A percentile compares a stretch with the other conserved stretches of the same genome.
phyloP scores from a whole-genome alignment of 1,140 invertebrate genomes.

The Drosophila tropicalis region DNA sequence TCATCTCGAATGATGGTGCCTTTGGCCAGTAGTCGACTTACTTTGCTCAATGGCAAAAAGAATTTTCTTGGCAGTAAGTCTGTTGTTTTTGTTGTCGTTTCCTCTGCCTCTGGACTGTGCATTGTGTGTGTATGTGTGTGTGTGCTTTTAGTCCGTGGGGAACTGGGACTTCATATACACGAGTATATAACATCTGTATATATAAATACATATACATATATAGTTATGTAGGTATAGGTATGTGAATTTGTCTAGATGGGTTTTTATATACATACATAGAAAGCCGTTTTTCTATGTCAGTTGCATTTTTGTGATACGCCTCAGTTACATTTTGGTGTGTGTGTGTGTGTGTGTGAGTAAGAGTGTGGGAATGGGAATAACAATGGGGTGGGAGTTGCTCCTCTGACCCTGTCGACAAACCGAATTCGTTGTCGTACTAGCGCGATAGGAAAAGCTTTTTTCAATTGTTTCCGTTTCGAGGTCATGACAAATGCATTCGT shows the following conservation, averaged over 20 bases:
- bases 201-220: background rate
- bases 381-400: slow-evolving; percentile 22
- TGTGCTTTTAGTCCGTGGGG: background rate
- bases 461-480: slow-evolving; percentile 80
- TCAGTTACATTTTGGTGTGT: slow-evolving; percentile 53
- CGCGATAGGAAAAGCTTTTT: slow-evolving; percentile 79
- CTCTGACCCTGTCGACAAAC: slow-evolving; percentile 46
- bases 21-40: slow-evolving; percentile 61
- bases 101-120: slow-evolving; percentile 37
- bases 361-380: background rate
- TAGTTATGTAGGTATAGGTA: slow-evolving; percentile 1
- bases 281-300: slow-evolving; percentile 77
- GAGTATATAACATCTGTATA: slow-evolving; percentile 28
- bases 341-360: slow-evolving; percentile 20
- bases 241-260: slow-evolving; percentile 16
- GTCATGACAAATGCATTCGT: slow-evolving; percentile 79
- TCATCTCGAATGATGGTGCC: slow-evolving; percentile 22
- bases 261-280: slow-evolving; percentile 49
- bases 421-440: slow-evolving; percentile 56
- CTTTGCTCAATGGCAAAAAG: slow-evolving; percentile 62
- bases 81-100: slow-evolving; percentile 41
- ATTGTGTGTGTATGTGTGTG: slow-evolving; percentile 45
- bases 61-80: slow-evolving; percentile 70
- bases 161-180: slow-evolving; percentile 45
- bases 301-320: slow-evolving; percentile 68